These are phyloP conservation scores for Odocoileus hemionus DNA, from an alignment of 2,113 vertebrate genomes.

Conservation along the genomic window DNA sequence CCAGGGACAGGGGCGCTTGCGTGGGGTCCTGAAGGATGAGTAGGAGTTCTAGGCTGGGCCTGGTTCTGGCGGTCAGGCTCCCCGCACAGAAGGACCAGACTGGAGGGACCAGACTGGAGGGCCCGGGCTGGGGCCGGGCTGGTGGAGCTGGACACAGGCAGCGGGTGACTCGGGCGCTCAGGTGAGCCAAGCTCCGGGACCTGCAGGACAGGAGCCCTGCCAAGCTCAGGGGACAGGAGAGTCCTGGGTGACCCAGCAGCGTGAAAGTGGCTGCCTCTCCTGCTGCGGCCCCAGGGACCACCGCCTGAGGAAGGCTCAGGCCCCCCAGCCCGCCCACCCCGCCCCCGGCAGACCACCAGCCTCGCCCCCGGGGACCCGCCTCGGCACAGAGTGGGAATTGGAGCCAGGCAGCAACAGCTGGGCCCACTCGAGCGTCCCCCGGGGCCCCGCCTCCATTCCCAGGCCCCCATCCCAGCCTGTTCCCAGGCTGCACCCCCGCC, in stretches of 20 bases:
- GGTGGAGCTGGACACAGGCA: not conserved
- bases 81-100: not conserved
- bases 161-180: not conserved
- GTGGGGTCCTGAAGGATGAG: not conserved
- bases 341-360: constrained; percentile 67
- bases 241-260: not conserved
- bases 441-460: constrained; percentile 57
- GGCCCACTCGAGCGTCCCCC: constrained; percentile 43
- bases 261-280: not conserved
- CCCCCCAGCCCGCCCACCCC: not conserved
- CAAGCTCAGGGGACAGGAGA: not conserved
- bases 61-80: not conserved
- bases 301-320: not conserved
- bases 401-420: constrained; percentile 72
- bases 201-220: not conserved
- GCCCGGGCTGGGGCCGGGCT: not conserved
- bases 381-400: constrained; percentile 28
- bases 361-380: constrained; percentile 46
- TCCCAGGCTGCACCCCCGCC: constrained; percentile 66
- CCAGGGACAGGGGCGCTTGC: not conserved
- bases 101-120: not conserved
- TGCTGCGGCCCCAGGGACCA: not conserved
- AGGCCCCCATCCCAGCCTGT: constrained; percentile 56
- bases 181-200: not conserved
- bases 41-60: not conserved